phyloP scores from a whole-genome alignment of 2,797 vertebrate genomes.

The Cygnus olor region DNA sequence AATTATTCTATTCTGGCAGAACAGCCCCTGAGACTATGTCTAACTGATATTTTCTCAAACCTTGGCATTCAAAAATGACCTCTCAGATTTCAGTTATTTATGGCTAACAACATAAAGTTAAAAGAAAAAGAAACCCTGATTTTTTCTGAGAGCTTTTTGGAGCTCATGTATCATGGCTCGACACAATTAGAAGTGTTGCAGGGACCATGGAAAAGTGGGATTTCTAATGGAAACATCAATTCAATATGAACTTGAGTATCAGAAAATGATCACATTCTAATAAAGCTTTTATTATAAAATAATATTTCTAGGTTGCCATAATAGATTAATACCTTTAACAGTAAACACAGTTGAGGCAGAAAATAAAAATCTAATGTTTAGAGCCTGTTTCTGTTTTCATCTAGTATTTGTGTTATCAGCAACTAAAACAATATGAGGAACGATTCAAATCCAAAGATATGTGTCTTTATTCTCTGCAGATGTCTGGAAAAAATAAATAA shows the following conservation, averaged over 20 bases:
- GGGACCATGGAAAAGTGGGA: background rate
- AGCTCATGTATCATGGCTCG: background rate
- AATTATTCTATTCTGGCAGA: background rate
- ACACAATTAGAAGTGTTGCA: background rate
- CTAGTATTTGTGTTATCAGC: background rate
- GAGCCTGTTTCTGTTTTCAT: background rate
- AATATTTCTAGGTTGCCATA: background rate
- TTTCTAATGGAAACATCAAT: background rate
- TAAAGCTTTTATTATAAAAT: background rate
- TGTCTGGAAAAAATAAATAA: background rate
- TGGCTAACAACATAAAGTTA: background rate
- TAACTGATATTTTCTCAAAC: background rate
- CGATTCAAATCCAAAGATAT: accelerated
- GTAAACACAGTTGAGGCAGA: background rate
- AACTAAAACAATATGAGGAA: background rate
- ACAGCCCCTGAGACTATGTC: background rate
- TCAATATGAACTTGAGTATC: background rate
- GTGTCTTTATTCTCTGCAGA: background rate
- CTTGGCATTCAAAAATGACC: background rate
- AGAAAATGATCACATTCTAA: background rate
- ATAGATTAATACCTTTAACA: background rate
- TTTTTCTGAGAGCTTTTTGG: background rate
- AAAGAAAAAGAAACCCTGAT: background rate
- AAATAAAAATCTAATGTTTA: background rate
- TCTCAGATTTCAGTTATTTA: background rate